A percentile compares a stretch with the other conserved stretches of the same genome.
Conservation (phyloP, 2,797 vertebrate genomes). For the Chrosomus eos region DNA sequence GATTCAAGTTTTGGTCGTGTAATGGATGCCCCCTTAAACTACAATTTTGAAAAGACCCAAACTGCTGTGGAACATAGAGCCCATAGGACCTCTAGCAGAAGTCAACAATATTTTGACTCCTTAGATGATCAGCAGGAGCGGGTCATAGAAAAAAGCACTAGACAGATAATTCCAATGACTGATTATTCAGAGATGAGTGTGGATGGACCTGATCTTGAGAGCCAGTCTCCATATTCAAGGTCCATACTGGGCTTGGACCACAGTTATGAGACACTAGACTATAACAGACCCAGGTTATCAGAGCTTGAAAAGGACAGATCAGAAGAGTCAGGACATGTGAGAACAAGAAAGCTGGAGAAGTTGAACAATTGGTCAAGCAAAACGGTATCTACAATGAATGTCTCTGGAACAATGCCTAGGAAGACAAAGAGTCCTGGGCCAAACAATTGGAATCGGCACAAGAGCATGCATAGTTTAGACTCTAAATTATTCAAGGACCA, state of each 20-base stretch:
- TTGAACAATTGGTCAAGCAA: constrained; percentile 44
- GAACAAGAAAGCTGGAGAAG: constrained; percentile 26
- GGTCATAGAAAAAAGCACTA: constrained; percentile 17
- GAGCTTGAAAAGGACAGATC: constrained; percentile 37
- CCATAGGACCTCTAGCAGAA: constrained; percentile 59
- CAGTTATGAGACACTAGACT: constrained; percentile 37
- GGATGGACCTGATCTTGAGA: constrained; percentile 78
- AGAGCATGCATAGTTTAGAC: constrained; percentile 72
- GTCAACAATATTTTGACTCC: constrained; percentile 46
- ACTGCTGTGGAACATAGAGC: constrained; percentile 55
- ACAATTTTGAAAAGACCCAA: constrained; percentile 51
- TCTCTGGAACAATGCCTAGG: constrained; percentile 46
- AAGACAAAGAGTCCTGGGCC: constrained; percentile 50
- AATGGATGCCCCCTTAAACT: constrained; percentile 31
- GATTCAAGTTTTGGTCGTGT: constrained; percentile 56
- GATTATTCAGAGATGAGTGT: constrained; percentile 90
- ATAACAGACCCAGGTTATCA: constrained; percentile 43
- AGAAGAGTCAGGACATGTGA: constrained; percentile 19
- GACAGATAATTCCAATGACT: constrained; percentile 14
- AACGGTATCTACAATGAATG: constrained; percentile 21
- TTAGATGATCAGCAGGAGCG: constrained; percentile 9
- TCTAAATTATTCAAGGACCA: constrained; percentile 58
- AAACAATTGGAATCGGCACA: constrained; percentile 62
- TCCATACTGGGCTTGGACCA: constrained; percentile 56
- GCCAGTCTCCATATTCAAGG: constrained; percentile 35